These are phyloP conservation scores for Sterrhoptilus dennistouni DNA, from an alignment of 2,113 vertebrate species.

Conservation along the genomic window DNA sequence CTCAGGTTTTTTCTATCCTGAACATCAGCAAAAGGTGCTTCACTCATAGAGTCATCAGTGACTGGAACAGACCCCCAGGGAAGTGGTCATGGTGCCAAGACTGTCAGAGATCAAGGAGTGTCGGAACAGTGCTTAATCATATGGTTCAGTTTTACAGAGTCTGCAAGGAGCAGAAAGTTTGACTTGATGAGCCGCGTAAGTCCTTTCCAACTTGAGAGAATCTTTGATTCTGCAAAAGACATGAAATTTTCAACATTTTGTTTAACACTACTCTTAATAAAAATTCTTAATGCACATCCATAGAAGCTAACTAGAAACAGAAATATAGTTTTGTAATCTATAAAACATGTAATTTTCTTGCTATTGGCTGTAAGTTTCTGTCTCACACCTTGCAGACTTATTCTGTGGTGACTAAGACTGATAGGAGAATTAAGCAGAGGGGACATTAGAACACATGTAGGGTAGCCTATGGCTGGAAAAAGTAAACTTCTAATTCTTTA, in stretches of 20 bases:
- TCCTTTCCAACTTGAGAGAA: not conserved
- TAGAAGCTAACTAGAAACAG: not conserved
- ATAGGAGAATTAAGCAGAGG: constrained; percentile 53
- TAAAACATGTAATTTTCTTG: not conserved
- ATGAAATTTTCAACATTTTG: not conserved
- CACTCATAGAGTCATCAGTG: not conserved
- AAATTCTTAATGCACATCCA: not conserved
- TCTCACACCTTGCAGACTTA: not conserved
- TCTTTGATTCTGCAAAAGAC: not conserved
- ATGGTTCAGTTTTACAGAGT: not conserved
- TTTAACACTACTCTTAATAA: not conserved
- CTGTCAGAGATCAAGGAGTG: not conserved
- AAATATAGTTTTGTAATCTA: not conserved
- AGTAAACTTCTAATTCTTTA: constrained; percentile 67
- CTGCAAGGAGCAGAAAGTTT: not conserved
- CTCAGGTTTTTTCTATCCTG: not conserved
- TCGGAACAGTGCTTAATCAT: not conserved
- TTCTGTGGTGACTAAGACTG: constrained; percentile 57
- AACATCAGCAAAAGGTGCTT: not conserved
- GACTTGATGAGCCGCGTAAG: not conserved
- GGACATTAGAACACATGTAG: constrained; percentile 41
- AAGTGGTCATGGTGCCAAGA: not conserved
- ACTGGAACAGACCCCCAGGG: not conserved
- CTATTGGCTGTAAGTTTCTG: not conserved
- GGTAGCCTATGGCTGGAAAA: constrained; percentile 35